Conservation (phyloP, 1,140 invertebrate genomes). For the Phthorimaea operculella region DNA sequence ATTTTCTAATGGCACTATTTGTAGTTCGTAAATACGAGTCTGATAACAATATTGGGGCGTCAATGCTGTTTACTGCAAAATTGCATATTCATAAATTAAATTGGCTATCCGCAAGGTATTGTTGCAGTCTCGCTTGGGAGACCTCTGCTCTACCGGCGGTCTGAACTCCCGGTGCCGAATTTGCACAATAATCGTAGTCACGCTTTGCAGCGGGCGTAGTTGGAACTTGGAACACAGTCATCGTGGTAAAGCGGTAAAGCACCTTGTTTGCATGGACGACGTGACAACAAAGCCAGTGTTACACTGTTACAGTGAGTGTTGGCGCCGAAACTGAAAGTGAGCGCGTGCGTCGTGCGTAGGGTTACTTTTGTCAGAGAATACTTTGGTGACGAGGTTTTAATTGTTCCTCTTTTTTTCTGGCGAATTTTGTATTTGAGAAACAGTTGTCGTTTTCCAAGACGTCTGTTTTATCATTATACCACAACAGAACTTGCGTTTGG, state of each 20-base stretch:
- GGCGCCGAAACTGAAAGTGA: conserved; percentile 34
- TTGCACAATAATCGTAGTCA: background rate
- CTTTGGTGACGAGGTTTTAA: too few relatives aligned
- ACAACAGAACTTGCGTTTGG: too few relatives aligned
- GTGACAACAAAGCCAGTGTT: conserved; percentile 23
- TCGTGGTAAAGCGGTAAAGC: background rate
- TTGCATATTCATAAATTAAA: background rate
- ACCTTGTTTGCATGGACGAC: conserved; percentile 17
- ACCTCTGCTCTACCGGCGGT: background rate
- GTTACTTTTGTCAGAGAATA: too few relatives aligned
- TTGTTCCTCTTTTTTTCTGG: too few relatives aligned
- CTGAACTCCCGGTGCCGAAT: background rate
- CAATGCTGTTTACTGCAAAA: too few relatives aligned
- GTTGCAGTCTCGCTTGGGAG: background rate
- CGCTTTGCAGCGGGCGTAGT: background rate
- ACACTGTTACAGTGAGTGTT: conserved; percentile 22
- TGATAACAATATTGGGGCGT: too few relatives aligned
- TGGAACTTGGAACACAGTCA: background rate
- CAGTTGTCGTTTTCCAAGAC: too few relatives aligned
- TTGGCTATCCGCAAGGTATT: background rate
- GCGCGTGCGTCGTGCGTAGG: conserved; percentile 13
- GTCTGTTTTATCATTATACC: too few relatives aligned
- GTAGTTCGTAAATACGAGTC: too few relatives aligned
- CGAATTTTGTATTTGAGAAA: too few relatives aligned
- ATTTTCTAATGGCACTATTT: too few relatives aligned